Conservation (phyloP, 53 echinoderm and acorn worm genomes). For the Crossaster papposus region DNA sequence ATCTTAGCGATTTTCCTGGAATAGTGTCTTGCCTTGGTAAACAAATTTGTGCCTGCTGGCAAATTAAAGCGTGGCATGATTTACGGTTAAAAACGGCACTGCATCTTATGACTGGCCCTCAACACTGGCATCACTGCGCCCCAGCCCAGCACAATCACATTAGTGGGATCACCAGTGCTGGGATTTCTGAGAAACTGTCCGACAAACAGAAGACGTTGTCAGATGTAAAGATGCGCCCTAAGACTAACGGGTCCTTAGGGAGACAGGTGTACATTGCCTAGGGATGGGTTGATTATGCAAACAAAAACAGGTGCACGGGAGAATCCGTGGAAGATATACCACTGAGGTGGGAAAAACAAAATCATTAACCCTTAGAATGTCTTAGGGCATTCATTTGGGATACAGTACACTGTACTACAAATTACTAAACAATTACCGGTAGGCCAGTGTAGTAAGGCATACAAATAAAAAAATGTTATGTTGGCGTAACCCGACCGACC, state of each 20-base stretch:
- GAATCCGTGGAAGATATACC: no score
- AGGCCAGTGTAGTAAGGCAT: no score
- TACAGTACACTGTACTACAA: no score
- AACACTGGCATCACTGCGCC: not conserved
- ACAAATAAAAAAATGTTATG: no score
- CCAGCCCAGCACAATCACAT: not conserved
- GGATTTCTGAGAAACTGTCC: no score
- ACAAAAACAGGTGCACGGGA: no score
- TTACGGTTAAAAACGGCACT: not conserved
- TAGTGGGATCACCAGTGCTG: not conserved
- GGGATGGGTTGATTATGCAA: not conserved
- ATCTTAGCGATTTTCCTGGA: no score
- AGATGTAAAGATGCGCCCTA: not conserved
- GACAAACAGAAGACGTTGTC: not conserved
- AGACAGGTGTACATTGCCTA: not conserved
- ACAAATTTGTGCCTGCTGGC: not conserved
- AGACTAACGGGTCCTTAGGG: not conserved
- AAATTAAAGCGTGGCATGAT: not conserved
- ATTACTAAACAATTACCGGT: no score
- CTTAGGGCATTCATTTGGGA: no score
- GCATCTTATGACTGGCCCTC: not conserved
- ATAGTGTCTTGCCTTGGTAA: not conserved
- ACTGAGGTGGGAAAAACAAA: no score
- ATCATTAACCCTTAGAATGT: no score
- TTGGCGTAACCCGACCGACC: no score